phyloP scores from a whole-genome alignment of 2,797 vertebrate species.

The Mallotus villosus region DNA sequence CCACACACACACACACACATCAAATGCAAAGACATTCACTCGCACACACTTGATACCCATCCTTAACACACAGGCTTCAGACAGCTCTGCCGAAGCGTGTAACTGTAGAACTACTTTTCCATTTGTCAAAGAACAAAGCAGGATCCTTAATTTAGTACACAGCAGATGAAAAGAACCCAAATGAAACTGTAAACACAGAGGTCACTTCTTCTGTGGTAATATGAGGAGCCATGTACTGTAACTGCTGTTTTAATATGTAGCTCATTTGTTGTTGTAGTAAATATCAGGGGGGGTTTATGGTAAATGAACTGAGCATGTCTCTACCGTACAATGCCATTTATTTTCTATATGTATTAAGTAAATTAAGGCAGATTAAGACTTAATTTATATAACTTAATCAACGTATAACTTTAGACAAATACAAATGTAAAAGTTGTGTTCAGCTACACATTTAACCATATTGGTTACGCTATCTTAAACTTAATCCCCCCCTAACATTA shows the following conservation, averaged over 20 bases:
- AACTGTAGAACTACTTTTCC: constrained; percentile 6
- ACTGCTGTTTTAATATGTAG: neutral
- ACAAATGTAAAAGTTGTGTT: neutral
- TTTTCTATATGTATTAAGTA: too few relatives aligned
- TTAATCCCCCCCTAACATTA: too few relatives aligned
- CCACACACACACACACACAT: neutral
- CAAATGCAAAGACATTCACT: neutral
- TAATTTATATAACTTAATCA: too few relatives aligned
- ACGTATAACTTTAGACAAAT: neutral
- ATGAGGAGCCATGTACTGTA: neutral
- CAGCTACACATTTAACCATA: neutral
- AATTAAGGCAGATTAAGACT: too few relatives aligned
- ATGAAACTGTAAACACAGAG: neutral
- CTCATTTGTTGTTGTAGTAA: neutral
- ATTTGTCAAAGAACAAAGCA: neutral
- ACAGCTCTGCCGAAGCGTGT: neutral
- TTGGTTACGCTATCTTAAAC: too few relatives aligned
- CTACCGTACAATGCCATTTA: too few relatives aligned
- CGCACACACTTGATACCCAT: neutral
- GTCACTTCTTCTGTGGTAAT: too few relatives aligned
- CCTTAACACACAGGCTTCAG: too few relatives aligned
- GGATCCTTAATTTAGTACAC: neutral
- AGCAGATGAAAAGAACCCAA: neutral
- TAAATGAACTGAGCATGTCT: too few relatives aligned
- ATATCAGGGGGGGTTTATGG: neutral